Conservation (phyloP, 2,113 vertebrate genomes). For the Dolichallabes microphthalmus region DNA sequence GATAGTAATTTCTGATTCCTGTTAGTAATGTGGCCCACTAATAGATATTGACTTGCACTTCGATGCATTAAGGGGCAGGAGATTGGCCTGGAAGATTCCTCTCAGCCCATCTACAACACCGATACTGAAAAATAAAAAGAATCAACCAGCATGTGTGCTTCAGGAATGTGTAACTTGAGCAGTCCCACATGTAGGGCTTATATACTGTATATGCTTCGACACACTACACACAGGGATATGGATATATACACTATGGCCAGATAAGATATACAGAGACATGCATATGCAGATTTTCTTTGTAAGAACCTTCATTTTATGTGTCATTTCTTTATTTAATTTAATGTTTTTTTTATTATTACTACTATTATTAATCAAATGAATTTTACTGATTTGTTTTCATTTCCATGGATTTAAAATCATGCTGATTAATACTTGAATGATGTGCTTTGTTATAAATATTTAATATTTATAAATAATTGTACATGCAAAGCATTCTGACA, state of each 20-base stretch:
- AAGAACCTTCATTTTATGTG: neutral
- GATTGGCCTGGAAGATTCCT: constrained; percentile 14
- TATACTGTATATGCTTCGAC: neutral
- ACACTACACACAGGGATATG: constrained; percentile 2
- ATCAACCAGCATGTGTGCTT: neutral
- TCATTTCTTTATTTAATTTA: neutral
- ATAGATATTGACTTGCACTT: constrained; percentile 16
- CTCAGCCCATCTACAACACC: neutral
- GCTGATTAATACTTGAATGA: neutral
- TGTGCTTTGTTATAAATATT: neutral
- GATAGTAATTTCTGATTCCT: constrained; percentile 6
- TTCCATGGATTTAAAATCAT: neutral
- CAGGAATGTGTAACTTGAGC: neutral
- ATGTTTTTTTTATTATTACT: no score
- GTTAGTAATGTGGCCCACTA: neutral
- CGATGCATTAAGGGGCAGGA: constrained; percentile 3
- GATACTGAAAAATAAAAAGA: neutral
- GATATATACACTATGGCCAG: neutral
- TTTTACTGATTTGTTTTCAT: neutral
- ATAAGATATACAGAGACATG: constrained; percentile 5
- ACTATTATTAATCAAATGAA: neutral
- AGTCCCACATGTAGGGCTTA: neutral
- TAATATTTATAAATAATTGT: neutral
- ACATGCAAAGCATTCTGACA: neutral
- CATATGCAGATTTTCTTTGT: neutral